Evolutionary conservation across 2,113 vertebrate genomes (phyloP).

Genomic region (Semicossyphus pulcher): DNA sequence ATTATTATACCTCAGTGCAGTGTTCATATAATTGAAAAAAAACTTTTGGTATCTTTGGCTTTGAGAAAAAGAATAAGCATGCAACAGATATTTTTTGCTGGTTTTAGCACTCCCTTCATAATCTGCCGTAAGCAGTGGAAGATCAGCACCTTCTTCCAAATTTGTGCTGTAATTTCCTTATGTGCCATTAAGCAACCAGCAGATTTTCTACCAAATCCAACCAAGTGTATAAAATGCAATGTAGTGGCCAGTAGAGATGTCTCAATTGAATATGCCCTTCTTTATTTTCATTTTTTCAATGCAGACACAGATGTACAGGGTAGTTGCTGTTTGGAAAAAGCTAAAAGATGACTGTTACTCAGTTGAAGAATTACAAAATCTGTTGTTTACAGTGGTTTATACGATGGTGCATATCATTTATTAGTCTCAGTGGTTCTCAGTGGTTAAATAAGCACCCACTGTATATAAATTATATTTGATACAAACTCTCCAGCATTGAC

Average conservation of each 20-base stretch:
- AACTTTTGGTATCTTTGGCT: background rate
- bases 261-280: background rate
- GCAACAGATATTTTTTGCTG: background rate
- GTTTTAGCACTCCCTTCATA: background rate
- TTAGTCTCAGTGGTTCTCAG: constrained; percentile 29
- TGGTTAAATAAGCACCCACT: constrained; percentile 27
- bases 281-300: background rate
- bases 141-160: background rate
- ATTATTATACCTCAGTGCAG: constrained; percentile 40
- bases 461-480: constrained; percentile 13
- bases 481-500: constrained; percentile 1
- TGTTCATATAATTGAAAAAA: background rate
- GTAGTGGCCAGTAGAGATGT: background rate
- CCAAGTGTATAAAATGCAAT: background rate
- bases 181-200: constrained; percentile 46
- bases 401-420: constrained; percentile 27
- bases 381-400: constrained; percentile 25
- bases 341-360: background rate
- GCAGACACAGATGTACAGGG: background rate
- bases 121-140: background rate
- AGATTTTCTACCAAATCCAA: constrained; percentile 38
- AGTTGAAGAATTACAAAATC: background rate
- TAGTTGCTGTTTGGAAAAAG: constrained; percentile 4
- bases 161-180: constrained; percentile 24
- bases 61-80: background rate